Evolutionary conservation across 2,888 invertebrate genomes (phyloP), one percentile per base, ranked within the genome.

Genomic region (Aphrophora alni): DNA sequence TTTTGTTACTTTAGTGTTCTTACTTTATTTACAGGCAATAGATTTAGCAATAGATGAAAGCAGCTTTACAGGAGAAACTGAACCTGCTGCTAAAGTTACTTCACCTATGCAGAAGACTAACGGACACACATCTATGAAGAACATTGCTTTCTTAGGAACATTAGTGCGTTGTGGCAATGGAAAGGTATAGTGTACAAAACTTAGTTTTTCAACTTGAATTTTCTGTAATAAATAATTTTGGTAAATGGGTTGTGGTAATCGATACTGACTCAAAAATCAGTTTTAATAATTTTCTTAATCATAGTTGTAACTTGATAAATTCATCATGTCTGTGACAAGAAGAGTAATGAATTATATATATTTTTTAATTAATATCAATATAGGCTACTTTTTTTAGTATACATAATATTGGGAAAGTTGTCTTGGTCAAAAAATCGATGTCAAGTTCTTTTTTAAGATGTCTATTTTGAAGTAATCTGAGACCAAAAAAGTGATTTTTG

Each of bases 91-190:
- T 59, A 97, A 97, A 89, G 93, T 91, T 81, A 93, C 93, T 0
- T 91, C 91, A 70, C 91, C 93, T 5, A 89, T 94, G 77, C 87
- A 92, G 75, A 93, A 93, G 84, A 88, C 92, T 78, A 94, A 93
- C 82, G 89, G 88, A 17, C 91, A 93, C 84, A 92, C 93, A 75
- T 92, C 92, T 83, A 95, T 94, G 88, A 93, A 91, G 78, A 98
- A 98, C 88, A 94, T 99, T 82, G 98, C 97, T 0, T 99, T 98
- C 88, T 97, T 99, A 98, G 99, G 99, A 27, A 99, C 99, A 0
- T 90, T 99, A 38, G 97, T 99, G 14, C 92, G 98, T 73, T 97
- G 96, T 88, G 99, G 99, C 10, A 95, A 95, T 88, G 99, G 98
- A 84, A 98, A 97, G 93, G 97, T 96, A 89, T 85, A 5, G 5